A percentile compares a stretch with the other conserved stretches of the same genome.
Evolutionary conservation across 2,113 vertebrate species (phyloP).

Genomic region (Reinhardtius hippoglossoides): DNA sequence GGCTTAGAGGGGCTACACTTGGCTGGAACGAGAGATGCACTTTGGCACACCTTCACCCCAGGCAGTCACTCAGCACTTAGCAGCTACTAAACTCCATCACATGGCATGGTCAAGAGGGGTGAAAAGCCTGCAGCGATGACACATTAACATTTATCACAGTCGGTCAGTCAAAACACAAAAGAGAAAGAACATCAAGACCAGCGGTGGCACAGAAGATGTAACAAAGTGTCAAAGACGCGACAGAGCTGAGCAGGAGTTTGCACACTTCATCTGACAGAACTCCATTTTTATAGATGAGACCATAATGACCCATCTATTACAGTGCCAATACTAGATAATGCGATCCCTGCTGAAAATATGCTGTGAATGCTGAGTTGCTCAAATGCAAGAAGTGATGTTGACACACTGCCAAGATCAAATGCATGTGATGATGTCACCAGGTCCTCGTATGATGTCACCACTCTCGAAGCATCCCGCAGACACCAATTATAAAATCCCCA

Average conservation of each 20-base stretch:
- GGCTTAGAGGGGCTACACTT: conserved; percentile 17
- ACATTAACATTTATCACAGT: conserved; percentile 21
- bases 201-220: conserved; percentile 1
- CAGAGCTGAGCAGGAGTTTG: not conserved
- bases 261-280: too few relatives aligned
- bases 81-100: conserved; percentile 52
- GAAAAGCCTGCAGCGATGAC: conserved; percentile 18
- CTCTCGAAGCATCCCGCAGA: too few relatives aligned
- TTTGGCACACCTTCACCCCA: conserved; percentile 30
- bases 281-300: too few relatives aligned
- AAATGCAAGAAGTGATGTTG: too few relatives aligned
- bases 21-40: conserved; percentile 22
- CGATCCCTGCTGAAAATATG: too few relatives aligned
- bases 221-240: not conserved
- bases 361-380: too few relatives aligned
- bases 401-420: too few relatives aligned
- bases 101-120: conserved; percentile 33
- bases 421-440: too few relatives aligned
- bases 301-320: too few relatives aligned
- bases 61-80: conserved; percentile 42
- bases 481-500: too few relatives aligned
- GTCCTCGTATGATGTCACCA: too few relatives aligned
- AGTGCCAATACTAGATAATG: too few relatives aligned
- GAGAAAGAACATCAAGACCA: not conserved
- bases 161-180: conserved; percentile 16